Conservation (phyloP, 2,797 vertebrate species). For the Dendrocincla tyrannina region DNA sequence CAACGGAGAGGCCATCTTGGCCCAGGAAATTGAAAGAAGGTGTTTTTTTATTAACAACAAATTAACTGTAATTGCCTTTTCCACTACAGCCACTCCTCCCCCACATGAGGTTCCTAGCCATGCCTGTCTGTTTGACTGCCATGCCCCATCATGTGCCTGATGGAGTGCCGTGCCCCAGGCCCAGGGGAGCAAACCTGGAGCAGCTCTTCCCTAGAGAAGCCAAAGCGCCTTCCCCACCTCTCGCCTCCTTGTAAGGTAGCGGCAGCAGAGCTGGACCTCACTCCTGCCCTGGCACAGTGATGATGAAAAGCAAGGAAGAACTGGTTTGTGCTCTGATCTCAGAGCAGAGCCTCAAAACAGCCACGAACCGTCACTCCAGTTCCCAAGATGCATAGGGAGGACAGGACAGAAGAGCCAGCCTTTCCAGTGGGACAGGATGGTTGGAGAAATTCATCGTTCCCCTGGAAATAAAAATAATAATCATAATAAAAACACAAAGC, state of each 20-base stretch:
- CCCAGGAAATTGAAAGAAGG: conserved; percentile 18
- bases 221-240: neutral
- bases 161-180: neutral
- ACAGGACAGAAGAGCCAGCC: conserved; percentile 67
- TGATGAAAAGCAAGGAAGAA: conserved; percentile 58
- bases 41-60: conserved; percentile 50
- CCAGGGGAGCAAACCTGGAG: neutral
- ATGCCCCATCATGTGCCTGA: neutral
- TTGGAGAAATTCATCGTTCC: conserved; percentile 67
- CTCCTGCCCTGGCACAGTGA: neutral
- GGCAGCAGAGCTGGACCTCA: neutral
- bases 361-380: neutral
- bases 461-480: conserved; percentile 72
- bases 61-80: conserved; percentile 37
- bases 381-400: conserved; percentile 49
- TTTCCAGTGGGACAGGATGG: conserved; percentile 69
- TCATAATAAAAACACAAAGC: conserved; percentile 72
- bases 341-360: conserved; percentile 62
- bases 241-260: neutral
- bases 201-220: neutral
- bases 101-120: neutral
- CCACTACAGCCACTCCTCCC: conserved; percentile 1
- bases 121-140: neutral
- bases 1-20: neutral
- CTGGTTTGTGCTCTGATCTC: conserved; percentile 65